A percentile compares a stretch with the other conserved stretches of the same genome.
These are phyloP conservation scores for Ictidomys tridecemlineatus DNA, from an alignment of 2,113 vertebrate species.

Conservation along the genomic window DNA sequence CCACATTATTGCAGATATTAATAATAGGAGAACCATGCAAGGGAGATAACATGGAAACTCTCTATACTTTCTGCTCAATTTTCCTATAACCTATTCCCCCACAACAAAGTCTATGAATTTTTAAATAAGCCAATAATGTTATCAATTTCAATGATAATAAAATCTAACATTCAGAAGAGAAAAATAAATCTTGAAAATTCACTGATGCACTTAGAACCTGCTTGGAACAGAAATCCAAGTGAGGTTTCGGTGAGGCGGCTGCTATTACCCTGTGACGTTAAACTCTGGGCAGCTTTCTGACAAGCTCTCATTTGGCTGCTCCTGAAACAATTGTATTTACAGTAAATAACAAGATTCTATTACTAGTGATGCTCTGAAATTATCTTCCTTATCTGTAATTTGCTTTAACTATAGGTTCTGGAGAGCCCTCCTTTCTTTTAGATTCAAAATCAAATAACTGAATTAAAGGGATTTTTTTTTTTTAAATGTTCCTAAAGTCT, in stretches of 20 bases:
- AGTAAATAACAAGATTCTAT: slow-evolving; percentile 30
- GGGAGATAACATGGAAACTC: not conserved
- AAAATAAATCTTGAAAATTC: not conserved
- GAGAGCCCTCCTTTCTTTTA: slow-evolving; percentile 55
- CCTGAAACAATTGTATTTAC: slow-evolving; percentile 52
- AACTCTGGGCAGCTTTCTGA: slow-evolving; percentile 63
- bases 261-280: not conserved
- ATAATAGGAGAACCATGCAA: not conserved
- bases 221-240: not conserved
- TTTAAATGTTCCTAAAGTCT: not conserved
- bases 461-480: slow-evolving; percentile 62
- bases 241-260: not conserved
- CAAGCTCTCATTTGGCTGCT: slow-evolving; percentile 50
- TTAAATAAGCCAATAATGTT: not conserved
- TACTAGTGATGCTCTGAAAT: not conserved
- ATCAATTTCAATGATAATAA: slow-evolving; percentile 25
- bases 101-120: not conserved
- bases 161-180: not conserved
- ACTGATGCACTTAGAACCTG: not conserved
- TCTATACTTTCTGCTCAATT: not conserved
- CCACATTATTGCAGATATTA: not conserved
- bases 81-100: not conserved
- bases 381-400: slow-evolving; percentile 57
- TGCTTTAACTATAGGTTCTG: slow-evolving; percentile 32
- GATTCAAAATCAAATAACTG: slow-evolving; percentile 57